phyloP scores from a whole-genome alignment of 2,113 vertebrate genomes.

The Gobius niger region DNA sequence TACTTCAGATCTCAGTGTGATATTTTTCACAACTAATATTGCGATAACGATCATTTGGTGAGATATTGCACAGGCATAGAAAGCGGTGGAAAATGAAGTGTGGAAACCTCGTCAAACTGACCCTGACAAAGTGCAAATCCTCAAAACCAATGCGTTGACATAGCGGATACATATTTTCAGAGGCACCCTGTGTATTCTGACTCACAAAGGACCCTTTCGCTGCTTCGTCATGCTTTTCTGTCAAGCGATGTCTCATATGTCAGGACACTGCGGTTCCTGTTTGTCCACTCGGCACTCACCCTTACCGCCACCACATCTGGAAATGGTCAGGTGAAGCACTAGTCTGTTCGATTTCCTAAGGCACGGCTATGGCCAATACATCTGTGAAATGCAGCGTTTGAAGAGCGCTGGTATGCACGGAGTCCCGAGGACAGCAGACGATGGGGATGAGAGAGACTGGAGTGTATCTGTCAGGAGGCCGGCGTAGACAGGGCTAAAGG shows the following conservation, averaged over 20 bases:
- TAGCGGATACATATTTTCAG: not conserved
- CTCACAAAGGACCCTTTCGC: conserved; percentile 20
- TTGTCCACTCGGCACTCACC: conserved; percentile 35
- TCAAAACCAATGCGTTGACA: conserved; percentile 5
- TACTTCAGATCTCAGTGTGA: no score
- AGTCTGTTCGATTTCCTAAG: conserved; percentile 65
- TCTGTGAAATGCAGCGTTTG: conserved; percentile 63
- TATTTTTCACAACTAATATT: no score
- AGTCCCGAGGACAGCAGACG: conserved; percentile 33
- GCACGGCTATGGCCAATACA: conserved; percentile 46
- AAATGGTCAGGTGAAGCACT: conserved; percentile 59
- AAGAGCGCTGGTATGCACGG: conserved; percentile 49
- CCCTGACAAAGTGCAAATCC: not conserved
- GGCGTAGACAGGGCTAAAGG: conserved; percentile 22
- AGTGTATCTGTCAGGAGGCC: conserved; percentile 31
- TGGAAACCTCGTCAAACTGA: not conserved
- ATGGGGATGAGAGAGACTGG: conserved; percentile 36
- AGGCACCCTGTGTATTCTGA: conserved; percentile 15
- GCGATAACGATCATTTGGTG: no score
- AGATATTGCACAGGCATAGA: no score
- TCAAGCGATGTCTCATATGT: conserved; percentile 44
- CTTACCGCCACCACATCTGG: conserved; percentile 66
- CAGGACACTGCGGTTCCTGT: conserved; percentile 47
- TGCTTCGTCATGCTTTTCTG: conserved; percentile 27
- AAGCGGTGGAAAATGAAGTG: not conserved